phyloP scores from a whole-genome alignment of 2,113 vertebrate species.

The Prochilodus magdalenae region DNA sequence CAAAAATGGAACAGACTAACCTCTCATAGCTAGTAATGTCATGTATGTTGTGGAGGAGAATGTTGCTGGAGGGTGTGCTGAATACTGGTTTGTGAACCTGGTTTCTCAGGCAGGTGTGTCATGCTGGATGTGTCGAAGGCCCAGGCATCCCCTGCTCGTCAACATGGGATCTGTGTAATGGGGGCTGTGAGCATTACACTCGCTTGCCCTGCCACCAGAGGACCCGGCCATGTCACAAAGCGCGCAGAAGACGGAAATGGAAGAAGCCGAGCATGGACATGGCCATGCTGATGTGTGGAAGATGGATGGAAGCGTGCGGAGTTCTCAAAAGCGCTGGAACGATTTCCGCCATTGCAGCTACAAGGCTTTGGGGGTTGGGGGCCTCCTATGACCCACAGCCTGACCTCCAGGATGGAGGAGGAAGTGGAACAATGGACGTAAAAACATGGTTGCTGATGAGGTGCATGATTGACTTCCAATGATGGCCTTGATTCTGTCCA shows the following conservation, averaged over 20 bases:
- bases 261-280: slow-evolving; percentile 63
- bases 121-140: slow-evolving; percentile 88
- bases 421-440: slow-evolving; percentile 53
- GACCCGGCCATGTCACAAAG: slow-evolving; percentile 64
- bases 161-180: slow-evolving; percentile 85
- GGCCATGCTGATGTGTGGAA: slow-evolving; percentile 71
- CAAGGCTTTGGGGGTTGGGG: slow-evolving; percentile 50
- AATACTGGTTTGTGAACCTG: not conserved
- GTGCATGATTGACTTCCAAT: slow-evolving; percentile 42
- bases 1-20: too few relatives aligned
- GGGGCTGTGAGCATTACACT: slow-evolving; percentile 59
- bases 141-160: slow-evolving; percentile 74
- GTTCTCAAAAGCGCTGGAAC: slow-evolving; percentile 65
- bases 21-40: too few relatives aligned
- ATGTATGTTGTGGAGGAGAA: too few relatives aligned
- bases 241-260: slow-evolving; percentile 58
- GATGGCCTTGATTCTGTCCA: slow-evolving; percentile 70
- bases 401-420: slow-evolving; percentile 58
- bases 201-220: slow-evolving; percentile 57
- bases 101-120: slow-evolving; percentile 81
- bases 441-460: slow-evolving; percentile 11
- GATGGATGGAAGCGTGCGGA: slow-evolving; percentile 65
- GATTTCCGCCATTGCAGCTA: slow-evolving; percentile 65
- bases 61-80: not conserved
- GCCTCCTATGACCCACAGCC: slow-evolving; percentile 63